These are phyloP conservation scores for Phyllotreta cruciferae DNA, from an alignment of 2,888 invertebrate genomes.

Conservation along the genomic window DNA sequence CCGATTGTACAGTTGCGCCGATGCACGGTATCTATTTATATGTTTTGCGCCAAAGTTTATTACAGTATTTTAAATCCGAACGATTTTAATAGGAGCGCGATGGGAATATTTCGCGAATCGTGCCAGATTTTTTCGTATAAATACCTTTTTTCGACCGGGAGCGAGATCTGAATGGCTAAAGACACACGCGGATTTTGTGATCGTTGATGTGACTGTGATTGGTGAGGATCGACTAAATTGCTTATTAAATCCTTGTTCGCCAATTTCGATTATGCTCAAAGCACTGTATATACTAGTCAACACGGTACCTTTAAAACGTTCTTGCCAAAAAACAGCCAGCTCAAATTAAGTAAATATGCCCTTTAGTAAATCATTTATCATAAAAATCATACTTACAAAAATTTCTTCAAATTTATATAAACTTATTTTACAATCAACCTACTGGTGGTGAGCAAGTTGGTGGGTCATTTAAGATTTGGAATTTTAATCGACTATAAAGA, in stretches of 20 bases:
- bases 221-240: slow-evolving; percentile 12
- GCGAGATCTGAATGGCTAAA: neutral
- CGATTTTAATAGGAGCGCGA: too few relatives aligned
- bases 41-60: slow-evolving; percentile 2
- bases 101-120: too few relatives aligned
- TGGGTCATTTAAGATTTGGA: too few relatives aligned
- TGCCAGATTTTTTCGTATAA: too few relatives aligned
- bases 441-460: too few relatives aligned
- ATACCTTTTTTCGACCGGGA: too few relatives aligned
- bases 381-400: too few relatives aligned
- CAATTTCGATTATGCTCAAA: slow-evolving; percentile 48
- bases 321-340: slow-evolving; percentile 18
- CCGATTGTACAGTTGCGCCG: neutral
- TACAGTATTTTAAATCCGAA: neutral
- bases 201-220: slow-evolving; percentile 10
- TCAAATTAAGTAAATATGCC: neutral
- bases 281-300: slow-evolving; percentile 53
- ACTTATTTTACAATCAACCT: too few relatives aligned
- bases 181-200: neutral
- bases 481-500: too few relatives aligned
- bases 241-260: slow-evolving; percentile 36
- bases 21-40: neutral
- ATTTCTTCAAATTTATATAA: too few relatives aligned
- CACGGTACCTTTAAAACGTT: slow-evolving; percentile 42
- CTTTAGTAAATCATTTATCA: neutral